Base-by-base conservation (phyloP, 1,140 invertebrate genomes). In the Pogonus chalceus region DNA sequence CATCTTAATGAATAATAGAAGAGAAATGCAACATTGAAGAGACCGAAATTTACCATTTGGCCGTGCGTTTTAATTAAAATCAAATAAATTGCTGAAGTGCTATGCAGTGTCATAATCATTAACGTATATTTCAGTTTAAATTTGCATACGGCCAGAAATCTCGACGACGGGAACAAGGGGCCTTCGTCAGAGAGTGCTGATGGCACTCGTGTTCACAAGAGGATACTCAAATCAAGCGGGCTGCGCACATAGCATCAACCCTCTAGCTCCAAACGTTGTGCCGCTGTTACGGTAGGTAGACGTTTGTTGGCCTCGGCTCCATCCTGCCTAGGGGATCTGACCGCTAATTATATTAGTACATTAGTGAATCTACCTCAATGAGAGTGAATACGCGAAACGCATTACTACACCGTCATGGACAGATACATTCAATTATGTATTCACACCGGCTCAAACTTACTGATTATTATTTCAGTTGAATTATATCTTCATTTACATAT, bases 41-140 rank as follows among this genome's bases (percentile, higher is more conserved):
- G n/a, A n/a, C n/a, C n/a, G n/a, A n/a, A n/a, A n/a, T n/a, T n/a
- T n/a, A n/a, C n/a, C n/a, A n/a, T n/a, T n/a, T n/a, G n/a, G n/a
- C n/a, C n/a, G n/a, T n/a, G n/a, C 26, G 26, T 43, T 18, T 16
- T 12, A 43, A 43, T 43, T 43, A 43, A 43, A 43, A 43, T 43
- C 37, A 43, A 43, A 43, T 43, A 43, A 43, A 3, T 43, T 43
- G 37, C 18, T 43, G 7, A 43, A 43, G 37, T 43, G 37, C 37
- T 10, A 43, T 43, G 37, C 37, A 43, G 37, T 43, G 37, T 43
- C 37, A 43, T 43, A 10, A 43, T 43, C 37, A 43, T 43, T 43
- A 31, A 31, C 26, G 26, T 31, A 31, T 31, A 43, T 43, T 43
- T 43, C 37, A 43, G 18, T 10, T 3, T 43, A 18, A 18, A 43